Evolutionary conservation across 2,797 vertebrate species (phyloP).

Genomic region (Tympanoctomys barrerae): DNA sequence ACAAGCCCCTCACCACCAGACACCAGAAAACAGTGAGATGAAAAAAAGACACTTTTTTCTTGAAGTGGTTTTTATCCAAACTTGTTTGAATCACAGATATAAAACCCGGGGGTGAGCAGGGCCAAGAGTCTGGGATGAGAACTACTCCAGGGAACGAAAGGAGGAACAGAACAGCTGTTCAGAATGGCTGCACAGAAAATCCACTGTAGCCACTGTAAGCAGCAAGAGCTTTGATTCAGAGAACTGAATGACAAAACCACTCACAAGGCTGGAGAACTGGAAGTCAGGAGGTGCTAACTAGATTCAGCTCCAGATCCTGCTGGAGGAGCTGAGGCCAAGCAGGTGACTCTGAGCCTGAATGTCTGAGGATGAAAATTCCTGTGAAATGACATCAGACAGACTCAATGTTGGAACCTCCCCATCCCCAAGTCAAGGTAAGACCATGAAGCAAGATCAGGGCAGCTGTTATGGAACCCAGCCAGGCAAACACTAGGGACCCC

Average conservation of each 20-base stretch:
- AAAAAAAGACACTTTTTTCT: neutral
- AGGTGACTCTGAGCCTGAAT: neutral
- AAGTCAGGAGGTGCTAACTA: neutral
- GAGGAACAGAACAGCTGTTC: too few relatives aligned
- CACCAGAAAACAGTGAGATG: neutral
- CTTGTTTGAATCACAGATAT: neutral
- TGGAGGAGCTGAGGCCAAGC: neutral
- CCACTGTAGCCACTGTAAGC: too few relatives aligned
- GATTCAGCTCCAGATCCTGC: conserved; percentile 1
- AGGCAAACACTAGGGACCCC: neutral
- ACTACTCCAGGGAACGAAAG: neutral
- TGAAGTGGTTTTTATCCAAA: neutral
- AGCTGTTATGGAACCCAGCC: neutral
- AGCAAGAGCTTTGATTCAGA: neutral
- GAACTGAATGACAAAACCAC: neutral
- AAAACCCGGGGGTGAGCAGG: neutral
- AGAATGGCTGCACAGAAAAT: too few relatives aligned
- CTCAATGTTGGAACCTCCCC: conserved; percentile 35
- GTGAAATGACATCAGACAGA: neutral
- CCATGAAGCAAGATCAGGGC: neutral
- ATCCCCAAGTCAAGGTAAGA: neutral
- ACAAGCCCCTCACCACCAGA: neutral
- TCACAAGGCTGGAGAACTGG: neutral
- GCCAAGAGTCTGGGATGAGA: neutral
- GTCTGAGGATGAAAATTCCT: conserved; percentile 44